phyloP scores from a whole-genome alignment of 1,140 invertebrate species.

The Ganaspis sp. region DNA sequence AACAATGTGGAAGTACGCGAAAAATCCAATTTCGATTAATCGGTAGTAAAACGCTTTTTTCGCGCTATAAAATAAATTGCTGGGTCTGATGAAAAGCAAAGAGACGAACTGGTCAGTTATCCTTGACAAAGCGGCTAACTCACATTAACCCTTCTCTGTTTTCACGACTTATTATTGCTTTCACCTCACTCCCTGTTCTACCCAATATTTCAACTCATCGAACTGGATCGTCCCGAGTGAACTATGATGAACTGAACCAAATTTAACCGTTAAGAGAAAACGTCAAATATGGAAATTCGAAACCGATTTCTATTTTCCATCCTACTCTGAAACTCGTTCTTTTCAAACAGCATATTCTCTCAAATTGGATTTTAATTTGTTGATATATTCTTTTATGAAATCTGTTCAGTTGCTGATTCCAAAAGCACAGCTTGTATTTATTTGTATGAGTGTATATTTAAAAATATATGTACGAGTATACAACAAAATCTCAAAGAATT shows the following conservation, averaged over 20 bases:
- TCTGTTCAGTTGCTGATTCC: not conserved
- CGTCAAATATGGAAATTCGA: slow-evolving; percentile 40
- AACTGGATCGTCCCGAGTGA: not conserved
- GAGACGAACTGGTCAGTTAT: not conserved
- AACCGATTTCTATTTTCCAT: slow-evolving; percentile 35
- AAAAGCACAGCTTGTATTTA: too few species aligned
- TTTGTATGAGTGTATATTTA: too few species aligned
- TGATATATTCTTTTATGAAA: too few species aligned
- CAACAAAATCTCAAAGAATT: too few species aligned
- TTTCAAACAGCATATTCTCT: not conserved
- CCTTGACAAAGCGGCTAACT: slow-evolving; percentile 8
- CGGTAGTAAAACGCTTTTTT: not conserved
- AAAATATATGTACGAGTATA: too few species aligned
- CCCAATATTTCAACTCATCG: not conserved
- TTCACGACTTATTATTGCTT: slow-evolving; percentile 18
- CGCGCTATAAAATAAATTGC: slow-evolving; percentile 1
- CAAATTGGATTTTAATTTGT: slow-evolving; percentile 4
- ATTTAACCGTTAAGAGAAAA: slow-evolving; percentile 27
- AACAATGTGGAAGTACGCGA: not conserved
- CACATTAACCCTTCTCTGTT: not conserved
- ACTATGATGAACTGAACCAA: slow-evolving; percentile 32
- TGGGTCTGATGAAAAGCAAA: not conserved
- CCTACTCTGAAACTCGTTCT: not conserved
- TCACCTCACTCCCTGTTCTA: not conserved
- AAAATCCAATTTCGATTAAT: not conserved